These are phyloP conservation scores for Henricia sp. DNA, from an alignment of 53 echinoderm and acorn worm species.

Conservation along the genomic window DNA sequence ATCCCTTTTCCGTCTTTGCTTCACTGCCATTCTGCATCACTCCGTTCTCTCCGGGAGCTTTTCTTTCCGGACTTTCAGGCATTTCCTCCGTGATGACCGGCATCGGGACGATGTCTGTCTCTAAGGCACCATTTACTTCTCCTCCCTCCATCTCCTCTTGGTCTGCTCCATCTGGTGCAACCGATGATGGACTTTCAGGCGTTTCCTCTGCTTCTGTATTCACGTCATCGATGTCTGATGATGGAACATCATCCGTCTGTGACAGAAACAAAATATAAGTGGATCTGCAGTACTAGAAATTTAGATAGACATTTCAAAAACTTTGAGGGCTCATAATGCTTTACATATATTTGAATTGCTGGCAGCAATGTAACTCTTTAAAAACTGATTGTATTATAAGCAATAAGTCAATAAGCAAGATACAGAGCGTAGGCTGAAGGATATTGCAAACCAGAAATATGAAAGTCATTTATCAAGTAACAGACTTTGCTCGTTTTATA, in stretches of 20 bases:
- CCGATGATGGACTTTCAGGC: conserved; percentile 34
- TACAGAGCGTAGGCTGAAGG: too few species aligned
- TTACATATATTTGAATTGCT: too few species aligned
- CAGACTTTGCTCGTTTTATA: too few species aligned
- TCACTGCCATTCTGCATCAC: conserved; percentile 15
- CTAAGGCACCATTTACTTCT: conserved; percentile 50
- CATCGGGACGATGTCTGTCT: conserved; percentile 63
- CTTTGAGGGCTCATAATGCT: too few species aligned
- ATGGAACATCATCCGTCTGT: conserved; percentile 65
- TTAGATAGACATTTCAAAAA: neutral
- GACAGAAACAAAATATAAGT: neutral
- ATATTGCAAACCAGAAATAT: too few species aligned
- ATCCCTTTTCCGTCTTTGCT: neutral
- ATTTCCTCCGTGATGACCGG: conserved; percentile 70
- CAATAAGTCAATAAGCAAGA: too few species aligned
- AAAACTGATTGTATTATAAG: too few species aligned
- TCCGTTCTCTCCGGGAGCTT: conserved; percentile 16
- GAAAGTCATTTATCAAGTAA: too few species aligned
- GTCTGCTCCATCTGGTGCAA: conserved; percentile 16
- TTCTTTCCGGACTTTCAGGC: conserved; percentile 57
- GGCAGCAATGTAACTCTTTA: too few species aligned
- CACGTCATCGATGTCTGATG: conserved; percentile 82
- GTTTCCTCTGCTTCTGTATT: conserved; percentile 43
- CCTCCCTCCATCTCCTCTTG: conserved; percentile 5
- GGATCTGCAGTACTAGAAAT: neutral